Evolutionary conservation across 2,113 vertebrate species (phyloP).

Genomic region (Spea bombifrons): DNA sequence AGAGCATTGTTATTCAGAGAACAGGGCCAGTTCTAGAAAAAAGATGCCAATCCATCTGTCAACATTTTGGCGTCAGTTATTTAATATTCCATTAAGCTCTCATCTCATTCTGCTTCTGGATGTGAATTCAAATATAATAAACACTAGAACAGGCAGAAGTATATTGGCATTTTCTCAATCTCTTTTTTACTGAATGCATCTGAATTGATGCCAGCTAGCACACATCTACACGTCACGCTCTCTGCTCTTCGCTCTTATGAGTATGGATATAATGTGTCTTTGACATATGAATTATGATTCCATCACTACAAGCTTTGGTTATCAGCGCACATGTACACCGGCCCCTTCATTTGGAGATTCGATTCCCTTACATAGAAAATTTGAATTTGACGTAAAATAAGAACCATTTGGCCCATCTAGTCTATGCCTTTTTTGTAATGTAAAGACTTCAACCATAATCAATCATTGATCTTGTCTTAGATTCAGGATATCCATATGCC

Average conservation of each 20-base stretch:
- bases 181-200: slow-evolving; percentile 1
- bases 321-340: slow-evolving; percentile 7
- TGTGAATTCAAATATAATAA: slow-evolving; percentile 39
- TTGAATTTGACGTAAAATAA: too few relatives aligned
- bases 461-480: too few relatives aligned
- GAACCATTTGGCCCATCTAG: not conserved
- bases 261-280: not conserved
- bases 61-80: not conserved
- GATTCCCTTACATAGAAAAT: too few relatives aligned
- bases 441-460: not conserved
- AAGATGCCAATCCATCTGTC: slow-evolving; percentile 29
- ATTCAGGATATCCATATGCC: too few relatives aligned
- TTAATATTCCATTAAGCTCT: not conserved
- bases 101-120: slow-evolving; percentile 1
- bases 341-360: slow-evolving; percentile 13
- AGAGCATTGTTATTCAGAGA: not conserved
- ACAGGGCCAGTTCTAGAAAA: fast-evolving
- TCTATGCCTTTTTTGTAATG: not conserved
- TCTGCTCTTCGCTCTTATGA: not conserved
- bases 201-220: not conserved
- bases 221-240: not conserved
- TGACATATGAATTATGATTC: slow-evolving; percentile 35
- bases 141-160: not conserved
- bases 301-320: slow-evolving; percentile 27
- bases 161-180: not conserved